Percentiles rank a stretch among this genome's conserved stretches.
phyloP scores from a whole-genome alignment of 2,888 invertebrate species.

The Scaptomyza reducta region DNA sequence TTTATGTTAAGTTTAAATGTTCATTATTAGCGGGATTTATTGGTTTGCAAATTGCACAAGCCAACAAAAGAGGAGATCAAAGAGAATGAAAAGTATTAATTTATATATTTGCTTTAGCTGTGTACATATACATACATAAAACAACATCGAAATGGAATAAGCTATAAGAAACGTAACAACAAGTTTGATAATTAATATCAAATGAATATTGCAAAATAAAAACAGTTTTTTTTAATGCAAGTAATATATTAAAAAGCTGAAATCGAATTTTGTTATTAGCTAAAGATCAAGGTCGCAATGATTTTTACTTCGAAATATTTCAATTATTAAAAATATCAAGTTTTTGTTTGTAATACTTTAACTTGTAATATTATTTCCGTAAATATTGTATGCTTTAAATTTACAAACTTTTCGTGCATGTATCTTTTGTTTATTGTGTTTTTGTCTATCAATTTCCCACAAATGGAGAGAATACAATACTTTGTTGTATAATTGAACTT shows the following conservation, averaged over 20 bases:
- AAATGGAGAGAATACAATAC: neutral
- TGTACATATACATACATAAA: neutral
- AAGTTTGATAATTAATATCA: neutral
- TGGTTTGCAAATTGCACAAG: slow-evolving; percentile 26
- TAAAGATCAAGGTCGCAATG: slow-evolving; percentile 1
- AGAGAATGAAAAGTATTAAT: neutral
- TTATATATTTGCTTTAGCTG: neutral
- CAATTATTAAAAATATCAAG: neutral
- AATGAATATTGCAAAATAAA: neutral
- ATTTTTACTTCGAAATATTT: neutral
- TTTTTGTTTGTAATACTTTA: neutral
- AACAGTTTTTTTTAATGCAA: neutral
- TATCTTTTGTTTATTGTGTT: slow-evolving; percentile 12
- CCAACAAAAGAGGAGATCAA: slow-evolving; percentile 5
- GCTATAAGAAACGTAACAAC: slow-evolving; percentile 2
- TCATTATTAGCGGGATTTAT: slow-evolving; percentile 28
- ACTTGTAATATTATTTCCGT: neutral
- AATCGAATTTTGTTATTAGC: neutral
- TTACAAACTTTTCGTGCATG: neutral
- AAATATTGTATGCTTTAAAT: neutral
- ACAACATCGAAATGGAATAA: slow-evolving; percentile 1
- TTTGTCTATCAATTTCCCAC: too few relatives aligned
- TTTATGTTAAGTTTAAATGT: slow-evolving; percentile 10
- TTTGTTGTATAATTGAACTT: slow-evolving; percentile 24
- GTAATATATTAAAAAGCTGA: neutral